These are phyloP conservation scores for Parascotia fuliginaria DNA, from an alignment of 2,888 invertebrate species.

Conservation along the genomic window DNA sequence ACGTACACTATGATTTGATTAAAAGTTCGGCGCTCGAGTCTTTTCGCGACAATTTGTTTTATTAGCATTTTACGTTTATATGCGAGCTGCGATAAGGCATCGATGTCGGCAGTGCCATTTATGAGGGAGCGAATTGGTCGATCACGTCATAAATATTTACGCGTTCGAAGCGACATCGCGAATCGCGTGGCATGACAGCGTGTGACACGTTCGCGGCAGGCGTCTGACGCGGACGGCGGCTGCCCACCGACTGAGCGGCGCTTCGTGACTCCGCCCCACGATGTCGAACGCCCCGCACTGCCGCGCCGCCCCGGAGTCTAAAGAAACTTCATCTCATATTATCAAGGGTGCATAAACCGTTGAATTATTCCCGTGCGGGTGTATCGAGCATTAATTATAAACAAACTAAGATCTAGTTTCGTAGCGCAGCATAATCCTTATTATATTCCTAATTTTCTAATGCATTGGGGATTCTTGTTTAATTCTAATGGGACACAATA, in stretches of 20 bases:
- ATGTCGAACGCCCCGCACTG: slow-evolving; percentile 70
- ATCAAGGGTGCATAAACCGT: slow-evolving; percentile 82
- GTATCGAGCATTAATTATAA: slow-evolving; percentile 78
- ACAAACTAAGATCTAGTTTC: slow-evolving; percentile 68
- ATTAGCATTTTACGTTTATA: slow-evolving; percentile 81
- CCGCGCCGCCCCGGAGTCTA: slow-evolving; percentile 71
- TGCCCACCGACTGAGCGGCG: slow-evolving; percentile 82
- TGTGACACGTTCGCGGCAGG: slow-evolving; percentile 51
- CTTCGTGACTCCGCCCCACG: slow-evolving; percentile 75
- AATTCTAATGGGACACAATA: slow-evolving; percentile 21
- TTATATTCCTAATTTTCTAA: slow-evolving; percentile 42
- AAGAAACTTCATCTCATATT: slow-evolving; percentile 83
- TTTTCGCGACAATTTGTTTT: slow-evolving; percentile 75
- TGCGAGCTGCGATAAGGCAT: slow-evolving; percentile 66
- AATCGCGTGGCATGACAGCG: slow-evolving; percentile 73
- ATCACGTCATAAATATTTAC: slow-evolving; percentile 82
- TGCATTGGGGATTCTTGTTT: slow-evolving; percentile 24
- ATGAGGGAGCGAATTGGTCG: slow-evolving; percentile 70
- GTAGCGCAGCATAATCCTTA: slow-evolving; percentile 49
- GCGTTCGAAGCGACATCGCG: slow-evolving; percentile 75
- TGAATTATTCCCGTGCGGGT: slow-evolving; percentile 76
- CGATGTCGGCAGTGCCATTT: slow-evolving; percentile 78
- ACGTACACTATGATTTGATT: slow-evolving; percentile 81
- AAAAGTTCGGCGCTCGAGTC: slow-evolving; percentile 80
- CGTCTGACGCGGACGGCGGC: slow-evolving; percentile 73